phyloP scores from a whole-genome alignment of 2,888 invertebrate species.

The Cryptus armator region DNA sequence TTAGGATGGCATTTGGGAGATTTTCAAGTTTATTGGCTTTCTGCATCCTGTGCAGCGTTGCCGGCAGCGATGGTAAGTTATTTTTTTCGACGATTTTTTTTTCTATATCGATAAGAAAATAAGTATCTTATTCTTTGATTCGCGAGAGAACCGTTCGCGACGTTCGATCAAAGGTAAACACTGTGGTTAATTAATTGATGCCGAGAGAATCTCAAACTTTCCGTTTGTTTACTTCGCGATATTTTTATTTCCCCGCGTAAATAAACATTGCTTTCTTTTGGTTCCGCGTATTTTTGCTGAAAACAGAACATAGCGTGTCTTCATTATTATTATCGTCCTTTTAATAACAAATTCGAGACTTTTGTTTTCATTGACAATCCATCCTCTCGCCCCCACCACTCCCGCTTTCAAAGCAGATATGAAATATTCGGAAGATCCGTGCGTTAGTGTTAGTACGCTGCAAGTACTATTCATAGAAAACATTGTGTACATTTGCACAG shows the following conservation, averaged over 20 bases:
- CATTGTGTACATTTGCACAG: constrained; percentile 58
- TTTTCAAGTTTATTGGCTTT: constrained; percentile 74
- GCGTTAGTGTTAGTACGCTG: not conserved
- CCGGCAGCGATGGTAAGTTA: constrained; percentile 70
- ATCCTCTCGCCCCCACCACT: not conserved
- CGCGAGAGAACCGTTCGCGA: not conserved
- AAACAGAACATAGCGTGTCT: not conserved
- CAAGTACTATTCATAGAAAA: constrained; percentile 52
- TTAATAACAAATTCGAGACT: not conserved
- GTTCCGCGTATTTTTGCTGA: not conserved
- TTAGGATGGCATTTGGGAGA: constrained; percentile 77
- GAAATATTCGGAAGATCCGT: constrained; percentile 17
- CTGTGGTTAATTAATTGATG: not conserved
- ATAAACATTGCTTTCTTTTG: not conserved
- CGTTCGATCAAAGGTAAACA: not conserved
- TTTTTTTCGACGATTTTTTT: constrained; percentile 14
- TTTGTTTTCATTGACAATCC: not conserved
- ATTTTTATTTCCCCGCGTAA: not conserved
- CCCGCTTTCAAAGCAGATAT: not conserved
- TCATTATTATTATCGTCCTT: not conserved
- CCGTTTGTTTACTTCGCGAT: not conserved
- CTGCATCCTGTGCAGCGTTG: constrained; percentile 74
- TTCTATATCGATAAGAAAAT: not conserved
- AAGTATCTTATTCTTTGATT: not conserved
- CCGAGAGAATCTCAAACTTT: not conserved